Conservation (phyloP, 2,888 invertebrate genomes). For the Hirtodrosophila cameraria region DNA sequence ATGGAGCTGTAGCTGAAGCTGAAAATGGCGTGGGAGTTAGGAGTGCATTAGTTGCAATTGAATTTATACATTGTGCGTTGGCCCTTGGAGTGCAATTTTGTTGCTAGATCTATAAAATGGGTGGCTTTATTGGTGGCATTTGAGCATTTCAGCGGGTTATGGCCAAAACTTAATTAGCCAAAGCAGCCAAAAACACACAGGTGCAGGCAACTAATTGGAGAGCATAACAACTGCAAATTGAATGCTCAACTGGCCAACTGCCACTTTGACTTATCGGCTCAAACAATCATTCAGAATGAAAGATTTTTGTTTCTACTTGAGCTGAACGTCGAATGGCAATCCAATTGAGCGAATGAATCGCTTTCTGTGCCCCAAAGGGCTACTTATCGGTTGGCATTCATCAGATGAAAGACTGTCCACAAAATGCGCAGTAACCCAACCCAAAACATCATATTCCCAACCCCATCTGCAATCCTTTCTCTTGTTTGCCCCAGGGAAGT, state of each 20-base stretch:
- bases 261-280: constrained; percentile 47
- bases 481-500: constrained; percentile 14
- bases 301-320: too few species aligned
- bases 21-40: background rate
- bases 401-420: constrained; percentile 33
- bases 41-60: constrained; percentile 81
- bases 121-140: constrained; percentile 15
- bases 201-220: constrained; percentile 60
- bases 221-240: constrained; percentile 22
- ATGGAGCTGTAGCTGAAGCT: background rate
- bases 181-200: constrained; percentile 29
- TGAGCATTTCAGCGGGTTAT: constrained; percentile 4
- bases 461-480: constrained; percentile 34
- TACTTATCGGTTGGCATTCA: constrained; percentile 35
- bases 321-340: background rate
- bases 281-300: constrained; percentile 3
- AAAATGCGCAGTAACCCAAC: constrained; percentile 44
- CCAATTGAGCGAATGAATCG: constrained; percentile 40
- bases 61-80: constrained; percentile 66
- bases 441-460: constrained; percentile 11
- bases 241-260: constrained; percentile 32
- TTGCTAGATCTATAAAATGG: constrained; percentile 34
- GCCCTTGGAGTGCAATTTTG: constrained; percentile 42
- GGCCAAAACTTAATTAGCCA: constrained; percentile 59
- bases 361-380: constrained; percentile 24